Evolutionary conservation across 2,113 vertebrate genomes (phyloP).

Genomic region (Oenanthe oenanthe): DNA sequence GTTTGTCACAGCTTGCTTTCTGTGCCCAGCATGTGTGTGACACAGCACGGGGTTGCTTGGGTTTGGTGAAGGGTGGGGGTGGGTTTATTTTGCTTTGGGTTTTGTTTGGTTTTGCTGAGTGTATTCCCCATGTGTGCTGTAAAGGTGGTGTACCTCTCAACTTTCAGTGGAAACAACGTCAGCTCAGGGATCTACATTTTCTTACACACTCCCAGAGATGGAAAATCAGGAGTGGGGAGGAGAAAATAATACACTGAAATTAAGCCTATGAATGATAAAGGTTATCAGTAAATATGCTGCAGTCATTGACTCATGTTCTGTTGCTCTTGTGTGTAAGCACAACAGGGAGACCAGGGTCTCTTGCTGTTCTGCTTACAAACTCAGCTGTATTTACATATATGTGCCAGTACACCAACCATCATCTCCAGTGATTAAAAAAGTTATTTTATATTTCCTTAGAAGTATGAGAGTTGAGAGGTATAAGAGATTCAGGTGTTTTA

Average conservation of each 20-base stretch:
- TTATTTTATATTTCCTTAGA: neutral
- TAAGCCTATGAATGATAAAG: neutral
- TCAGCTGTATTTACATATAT: neutral
- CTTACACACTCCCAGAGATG: neutral
- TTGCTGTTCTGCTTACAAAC: neutral
- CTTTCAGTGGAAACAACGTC: slow-evolving; percentile 41
- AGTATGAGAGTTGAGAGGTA: slow-evolving; percentile 71
- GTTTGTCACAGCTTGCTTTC: slow-evolving; percentile 78
- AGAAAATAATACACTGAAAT: slow-evolving; percentile 24
- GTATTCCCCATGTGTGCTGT: slow-evolving; percentile 62
- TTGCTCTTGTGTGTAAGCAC: slow-evolving; percentile 3
- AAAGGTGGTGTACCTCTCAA: slow-evolving; percentile 68
- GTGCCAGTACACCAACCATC: neutral
- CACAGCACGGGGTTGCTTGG: slow-evolving; percentile 65
- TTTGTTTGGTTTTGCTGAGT: slow-evolving; percentile 68
- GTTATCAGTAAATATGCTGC: neutral
- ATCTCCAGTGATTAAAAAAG: neutral
- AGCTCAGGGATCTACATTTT: neutral
- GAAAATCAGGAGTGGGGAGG: neutral
- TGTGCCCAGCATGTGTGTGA: slow-evolving; percentile 75
- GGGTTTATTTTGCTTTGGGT: neutral
- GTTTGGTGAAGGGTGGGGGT: neutral
- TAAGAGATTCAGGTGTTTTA: slow-evolving; percentile 28
- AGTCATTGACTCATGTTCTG: slow-evolving; percentile 12
- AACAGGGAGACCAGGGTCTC: neutral